Percentiles rank a stretch among this genome's conserved stretches.
Evolutionary conservation across 1,140 invertebrate species (phyloP).

Genomic region (Maniola jurtina): DNA sequence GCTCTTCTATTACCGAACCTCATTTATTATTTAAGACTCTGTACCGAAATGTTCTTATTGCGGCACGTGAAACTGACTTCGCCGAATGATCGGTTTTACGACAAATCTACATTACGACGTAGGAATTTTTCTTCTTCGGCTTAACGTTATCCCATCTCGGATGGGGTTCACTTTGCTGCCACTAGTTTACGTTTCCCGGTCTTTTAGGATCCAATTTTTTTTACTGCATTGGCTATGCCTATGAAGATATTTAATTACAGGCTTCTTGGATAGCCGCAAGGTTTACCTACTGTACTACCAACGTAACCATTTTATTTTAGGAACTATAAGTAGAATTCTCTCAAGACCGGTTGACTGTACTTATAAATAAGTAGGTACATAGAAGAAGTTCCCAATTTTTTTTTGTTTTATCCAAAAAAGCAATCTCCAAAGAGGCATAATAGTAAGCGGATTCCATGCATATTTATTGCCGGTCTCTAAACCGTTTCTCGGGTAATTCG

Average conservation of each 20-base stretch:
- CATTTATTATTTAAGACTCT: slow-evolving; percentile 73
- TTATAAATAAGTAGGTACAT: no score
- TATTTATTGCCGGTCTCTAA: slow-evolving; percentile 73
- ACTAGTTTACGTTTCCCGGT: no score
- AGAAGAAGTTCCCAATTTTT: no score
- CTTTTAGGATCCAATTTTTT: no score
- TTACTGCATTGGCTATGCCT: no score
- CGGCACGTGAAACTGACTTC: slow-evolving; percentile 52
- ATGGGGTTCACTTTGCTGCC: no score
- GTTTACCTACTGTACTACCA: no score
- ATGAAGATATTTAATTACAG: no score
- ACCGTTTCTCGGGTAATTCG: slow-evolving; percentile 75
- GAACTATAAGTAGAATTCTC: no score
- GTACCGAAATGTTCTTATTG: slow-evolving; percentile 58
- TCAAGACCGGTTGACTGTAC: no score
- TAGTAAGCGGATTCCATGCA: slow-evolving; percentile 69
- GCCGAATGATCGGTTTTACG: slow-evolving; percentile 34
- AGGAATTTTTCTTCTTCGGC: slow-evolving; percentile 9
- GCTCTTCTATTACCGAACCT: slow-evolving; percentile 66
- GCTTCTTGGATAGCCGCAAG: no score
- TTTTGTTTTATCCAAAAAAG: slow-evolving; percentile 62
- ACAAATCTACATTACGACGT: slow-evolving; percentile 38
- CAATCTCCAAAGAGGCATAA: slow-evolving; percentile 66
- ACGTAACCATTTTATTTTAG: no score
- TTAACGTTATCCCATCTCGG: background rate